Evolutionary conservation across 2,797 vertebrate genomes (phyloP).

Genomic region (Premnoplex brunnescens): DNA sequence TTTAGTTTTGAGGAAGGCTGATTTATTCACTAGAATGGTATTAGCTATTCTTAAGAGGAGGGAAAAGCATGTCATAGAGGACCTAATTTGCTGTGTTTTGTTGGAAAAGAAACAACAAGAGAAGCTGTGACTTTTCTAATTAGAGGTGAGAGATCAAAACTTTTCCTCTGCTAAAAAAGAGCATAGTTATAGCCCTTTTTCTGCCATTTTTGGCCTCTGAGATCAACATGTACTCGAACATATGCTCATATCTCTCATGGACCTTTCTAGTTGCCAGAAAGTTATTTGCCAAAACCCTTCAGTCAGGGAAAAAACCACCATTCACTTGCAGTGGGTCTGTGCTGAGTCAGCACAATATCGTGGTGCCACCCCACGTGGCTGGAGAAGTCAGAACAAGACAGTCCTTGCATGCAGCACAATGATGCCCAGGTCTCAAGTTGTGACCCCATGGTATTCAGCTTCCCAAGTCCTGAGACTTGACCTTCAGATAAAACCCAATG

Average conservation of each 20-base stretch:
- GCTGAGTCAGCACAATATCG: background rate
- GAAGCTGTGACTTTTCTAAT: background rate
- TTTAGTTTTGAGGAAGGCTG: background rate
- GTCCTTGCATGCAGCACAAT: too few relatives aligned
- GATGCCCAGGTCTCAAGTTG: background rate
- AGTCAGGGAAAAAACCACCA: background rate
- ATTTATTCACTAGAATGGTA: background rate
- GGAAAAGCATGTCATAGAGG: background rate
- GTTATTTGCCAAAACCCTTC: background rate
- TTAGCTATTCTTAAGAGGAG: background rate
- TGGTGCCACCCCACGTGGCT: background rate
- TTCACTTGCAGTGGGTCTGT: background rate
- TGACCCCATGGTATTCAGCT: background rate
- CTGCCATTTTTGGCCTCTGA: background rate
- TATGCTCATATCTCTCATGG: background rate
- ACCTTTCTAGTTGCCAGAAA: background rate
- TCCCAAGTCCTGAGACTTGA: background rate
- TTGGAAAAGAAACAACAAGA: background rate
- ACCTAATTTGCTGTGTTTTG: background rate
- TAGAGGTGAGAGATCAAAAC: background rate
- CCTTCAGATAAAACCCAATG: background rate
- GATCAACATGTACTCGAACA: accelerated
- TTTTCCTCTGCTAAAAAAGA: background rate
- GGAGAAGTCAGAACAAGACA: background rate
- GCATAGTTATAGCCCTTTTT: background rate